Evolutionary conservation across 2,888 invertebrate genomes (phyloP), one percentile per base, ranked within the genome.

Genomic region (Biston stratarius): DNA sequence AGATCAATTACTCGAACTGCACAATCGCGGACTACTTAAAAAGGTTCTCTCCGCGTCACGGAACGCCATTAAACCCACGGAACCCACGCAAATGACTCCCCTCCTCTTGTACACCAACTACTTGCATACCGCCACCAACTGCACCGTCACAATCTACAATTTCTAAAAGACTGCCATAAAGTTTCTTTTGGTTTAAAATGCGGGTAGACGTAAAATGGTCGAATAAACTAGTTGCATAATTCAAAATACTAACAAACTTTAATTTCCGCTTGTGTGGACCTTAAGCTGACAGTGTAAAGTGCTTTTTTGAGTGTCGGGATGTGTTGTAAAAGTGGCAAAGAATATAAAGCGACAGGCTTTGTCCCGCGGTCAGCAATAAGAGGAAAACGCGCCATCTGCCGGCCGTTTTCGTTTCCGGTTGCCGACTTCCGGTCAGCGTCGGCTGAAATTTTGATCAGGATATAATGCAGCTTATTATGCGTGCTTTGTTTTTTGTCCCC

Each of bases 311-410:
- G 10, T 67, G 62, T 36, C 42, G 6, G 40, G 5, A 0, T 0
- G n/a, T n/a, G 8, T 8, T 15, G 38, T 34, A 11, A 10, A 60
- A 51, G 53, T 79, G 77, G 83, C 77, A 66, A 68, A 75, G 75
- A 76, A 76, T 80, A 78, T 81, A 83, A 85, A 85, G 82, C 82
- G 83, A 76, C 83, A 81, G 88, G 88, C 89, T 90, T 88, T 90
- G 89, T 88, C 82, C 81, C 81, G 86, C 81, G 91, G 89, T 90
- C 89, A 89, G 88, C 87, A 91, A 91, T 91, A 91, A 92, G 90
- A 92, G 90, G 88, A 91, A 84, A 81, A 81, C 76, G 82, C 85
- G 89, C 86, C 92, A 92, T 90, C 90, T 92, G 92, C 79, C 81
- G 86, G 82, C 84, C 82, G 85, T 82, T 84, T 82, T 82, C 84